These are phyloP conservation scores for Caerostris darwini DNA, from an alignment of 1,140 invertebrate genomes.

Conservation along the genomic window DNA sequence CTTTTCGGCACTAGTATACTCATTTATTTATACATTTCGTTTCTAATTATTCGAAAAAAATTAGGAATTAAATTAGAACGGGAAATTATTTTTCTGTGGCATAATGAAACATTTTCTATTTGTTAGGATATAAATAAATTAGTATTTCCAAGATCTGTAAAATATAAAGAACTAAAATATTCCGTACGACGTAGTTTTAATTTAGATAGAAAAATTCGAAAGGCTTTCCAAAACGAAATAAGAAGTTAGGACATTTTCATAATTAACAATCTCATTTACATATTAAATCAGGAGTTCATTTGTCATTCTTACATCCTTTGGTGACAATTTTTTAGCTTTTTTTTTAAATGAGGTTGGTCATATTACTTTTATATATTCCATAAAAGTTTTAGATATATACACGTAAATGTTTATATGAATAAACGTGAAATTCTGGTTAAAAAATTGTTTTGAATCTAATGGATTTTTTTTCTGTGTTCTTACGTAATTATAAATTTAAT, in stretches of 20 bases:
- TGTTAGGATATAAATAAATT: neutral
- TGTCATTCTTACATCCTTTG: neutral
- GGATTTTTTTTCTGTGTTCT: no score
- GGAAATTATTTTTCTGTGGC: neutral
- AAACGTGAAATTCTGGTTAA: neutral
- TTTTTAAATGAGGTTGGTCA: neutral
- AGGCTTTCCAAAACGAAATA: neutral
- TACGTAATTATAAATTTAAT: no score
- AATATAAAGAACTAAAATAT: neutral
- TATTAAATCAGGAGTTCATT: neutral
- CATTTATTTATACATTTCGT: neutral
- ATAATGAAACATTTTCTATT: neutral
- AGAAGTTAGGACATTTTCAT: neutral
- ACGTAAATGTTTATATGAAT: neutral
- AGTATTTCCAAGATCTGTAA: neutral
- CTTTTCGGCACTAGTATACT: no score
- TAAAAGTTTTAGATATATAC: neutral
- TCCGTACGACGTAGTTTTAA: neutral
- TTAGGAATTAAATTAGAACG: neutral
- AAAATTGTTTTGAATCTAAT: no score
- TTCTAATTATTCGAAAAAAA: neutral
- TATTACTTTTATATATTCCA: neutral
- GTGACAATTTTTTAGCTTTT: neutral
- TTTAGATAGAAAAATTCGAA: neutral
- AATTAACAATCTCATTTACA: neutral